Evolutionary conservation across 1,140 invertebrate species (phyloP).

Genomic region (Drosophila lacertosa): DNA sequence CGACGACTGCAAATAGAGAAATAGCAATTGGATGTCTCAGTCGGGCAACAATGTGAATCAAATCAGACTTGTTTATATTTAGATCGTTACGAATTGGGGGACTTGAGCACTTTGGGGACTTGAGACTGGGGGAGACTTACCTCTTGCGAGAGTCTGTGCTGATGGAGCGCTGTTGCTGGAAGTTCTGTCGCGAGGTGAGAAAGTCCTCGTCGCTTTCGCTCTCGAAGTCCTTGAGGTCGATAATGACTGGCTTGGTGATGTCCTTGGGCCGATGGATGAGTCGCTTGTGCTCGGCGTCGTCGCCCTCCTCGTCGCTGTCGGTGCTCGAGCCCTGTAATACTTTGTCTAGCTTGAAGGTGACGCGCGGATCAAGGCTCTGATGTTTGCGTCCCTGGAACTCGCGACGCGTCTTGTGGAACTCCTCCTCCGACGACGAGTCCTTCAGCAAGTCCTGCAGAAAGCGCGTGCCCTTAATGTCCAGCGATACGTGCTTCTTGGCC

Average conservation of each 20-base stretch:
- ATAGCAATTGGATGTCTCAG: slow-evolving; percentile 43
- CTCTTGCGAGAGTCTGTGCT: slow-evolving; percentile 83
- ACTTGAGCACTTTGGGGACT: neutral
- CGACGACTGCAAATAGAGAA: slow-evolving; percentile 59
- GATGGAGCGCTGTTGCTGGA: slow-evolving; percentile 80
- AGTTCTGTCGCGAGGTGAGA: slow-evolving; percentile 65
- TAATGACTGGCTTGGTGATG: slow-evolving; percentile 83
- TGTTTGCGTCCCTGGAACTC: slow-evolving; percentile 83
- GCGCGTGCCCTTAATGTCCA: slow-evolving; percentile 78
- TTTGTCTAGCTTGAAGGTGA: slow-evolving; percentile 82
- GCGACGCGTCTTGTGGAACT: slow-evolving; percentile 77
- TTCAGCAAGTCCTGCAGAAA: slow-evolving; percentile 77
- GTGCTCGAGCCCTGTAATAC: slow-evolving; percentile 77
- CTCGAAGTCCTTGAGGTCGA: slow-evolving; percentile 83
- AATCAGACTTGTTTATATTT: slow-evolving; percentile 6
- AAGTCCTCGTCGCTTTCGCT: slow-evolving; percentile 83
- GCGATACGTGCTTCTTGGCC: slow-evolving; percentile 82
- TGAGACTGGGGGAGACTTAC: slow-evolving; percentile 38
- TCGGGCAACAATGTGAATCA: slow-evolving; percentile 1
- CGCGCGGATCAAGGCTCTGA: slow-evolving; percentile 81
- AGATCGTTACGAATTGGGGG: neutral
- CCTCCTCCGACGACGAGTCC: slow-evolving; percentile 81
- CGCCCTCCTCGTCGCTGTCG: slow-evolving; percentile 79
- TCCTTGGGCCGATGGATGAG: slow-evolving; percentile 80
- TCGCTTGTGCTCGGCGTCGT: slow-evolving; percentile 78